phyloP scores from a whole-genome alignment of 2,888 invertebrate genomes.

The Ophion ellenae region DNA sequence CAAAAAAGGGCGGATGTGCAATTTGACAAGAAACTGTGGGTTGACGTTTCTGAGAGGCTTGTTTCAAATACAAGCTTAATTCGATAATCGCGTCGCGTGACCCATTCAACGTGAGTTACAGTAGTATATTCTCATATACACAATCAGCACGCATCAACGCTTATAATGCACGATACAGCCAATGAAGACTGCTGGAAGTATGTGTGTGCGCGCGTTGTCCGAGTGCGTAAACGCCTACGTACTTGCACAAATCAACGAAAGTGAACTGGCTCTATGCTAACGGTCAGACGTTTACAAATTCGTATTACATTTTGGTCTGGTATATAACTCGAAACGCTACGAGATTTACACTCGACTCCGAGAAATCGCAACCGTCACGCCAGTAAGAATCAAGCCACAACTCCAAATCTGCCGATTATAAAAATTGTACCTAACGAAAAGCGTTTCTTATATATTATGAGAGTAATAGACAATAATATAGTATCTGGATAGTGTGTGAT shows the following conservation, averaged over 20 bases:
- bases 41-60: slow-evolving; percentile 67
- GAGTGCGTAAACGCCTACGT: slow-evolving; percentile 36
- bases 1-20: background rate
- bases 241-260: slow-evolving; percentile 42
- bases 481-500: background rate
- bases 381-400: background rate
- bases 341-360: background rate
- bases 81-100: slow-evolving; percentile 77
- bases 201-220: slow-evolving; percentile 21
- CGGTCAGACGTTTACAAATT: background rate
- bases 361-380: slow-evolving; percentile 29
- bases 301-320: slow-evolving; percentile 1
- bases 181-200: slow-evolving; percentile 36
- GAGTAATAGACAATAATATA: background rate
- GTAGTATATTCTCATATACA: slow-evolving; percentile 59
- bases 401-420: background rate
- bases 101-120: slow-evolving; percentile 65
- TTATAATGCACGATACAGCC: slow-evolving; percentile 44
- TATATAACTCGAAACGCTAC: background rate
- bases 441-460: background rate
- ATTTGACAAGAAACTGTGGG: slow-evolving; percentile 73
- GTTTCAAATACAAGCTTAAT: slow-evolving; percentile 80
- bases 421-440: slow-evolving; percentile 17
- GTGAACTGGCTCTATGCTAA: slow-evolving; percentile 33
- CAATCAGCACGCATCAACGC: slow-evolving; percentile 59